Evolutionary conservation across 2,797 vertebrate genomes (phyloP), one percentile per base, ranked within the genome.

Genomic region (Peromyscus eremicus): DNA sequence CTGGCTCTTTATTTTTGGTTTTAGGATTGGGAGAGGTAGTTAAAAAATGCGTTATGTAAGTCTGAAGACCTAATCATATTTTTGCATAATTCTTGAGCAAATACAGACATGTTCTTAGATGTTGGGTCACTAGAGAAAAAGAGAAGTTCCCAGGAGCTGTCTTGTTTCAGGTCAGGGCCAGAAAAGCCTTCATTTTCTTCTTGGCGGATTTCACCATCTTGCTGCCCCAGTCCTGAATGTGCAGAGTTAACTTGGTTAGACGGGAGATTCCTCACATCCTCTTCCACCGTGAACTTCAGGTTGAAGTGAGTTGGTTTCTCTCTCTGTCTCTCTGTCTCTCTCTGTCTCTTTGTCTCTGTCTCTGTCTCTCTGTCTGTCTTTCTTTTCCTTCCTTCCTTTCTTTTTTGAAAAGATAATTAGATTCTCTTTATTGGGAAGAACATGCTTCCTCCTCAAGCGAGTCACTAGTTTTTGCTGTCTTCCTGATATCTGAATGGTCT

Each of bases 11-110:
- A 16, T 49, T 81, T 94, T 93, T 29, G 11, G 34, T 75, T 93
- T 97, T 89, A 91, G 46, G 37, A 76, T 89, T 96, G 84, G 29
- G 49, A 86, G 64, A 86, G 17, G 27, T 60, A 76, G 16, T 94
- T 92, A 81, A 91, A 83, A 90, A 90, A 92, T 85, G 43, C 88
- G 75, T 92, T 92, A 52, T 82, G 7, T 83, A 81, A 43, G 19
- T 97, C 64, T 86, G 32, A 96, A 95, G 79, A 85, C n/a, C 79
- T 94, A 70, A 62, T 94, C 71, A 60, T 95, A 83, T 86, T 92
- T 97, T 37, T 97, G 4, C 13, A 29, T 83, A 92, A 91, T 90
- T 64, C 62, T 82, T 64, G 66, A 96, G 60, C 25, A 93, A 93
- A 83, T 91, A 57, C 37, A 89, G 46, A 89, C 6, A 92, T 83